phyloP scores from a whole-genome alignment of 2,113 vertebrate species.

The Bubo scandiacus region DNA sequence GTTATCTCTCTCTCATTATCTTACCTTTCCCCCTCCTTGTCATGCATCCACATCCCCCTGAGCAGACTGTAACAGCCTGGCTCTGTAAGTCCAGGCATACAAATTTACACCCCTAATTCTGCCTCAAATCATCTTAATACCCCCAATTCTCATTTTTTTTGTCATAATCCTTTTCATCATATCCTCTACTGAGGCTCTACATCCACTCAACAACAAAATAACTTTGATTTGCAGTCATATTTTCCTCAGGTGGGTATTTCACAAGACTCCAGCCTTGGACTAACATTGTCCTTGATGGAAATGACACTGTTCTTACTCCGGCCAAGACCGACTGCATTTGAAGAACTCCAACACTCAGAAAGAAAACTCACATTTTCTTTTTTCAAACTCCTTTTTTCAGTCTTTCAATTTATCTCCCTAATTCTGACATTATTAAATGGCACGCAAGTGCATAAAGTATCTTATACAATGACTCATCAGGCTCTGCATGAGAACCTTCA shows the following conservation, averaged over 20 bases:
- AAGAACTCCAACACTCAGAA: background rate
- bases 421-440: background rate
- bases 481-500: background rate
- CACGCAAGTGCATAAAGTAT: background rate
- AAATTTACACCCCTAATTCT: background rate
- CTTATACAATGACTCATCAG: background rate
- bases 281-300: background rate
- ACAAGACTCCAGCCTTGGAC: background rate
- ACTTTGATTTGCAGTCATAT: background rate
- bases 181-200: background rate
- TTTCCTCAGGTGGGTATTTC: background rate
- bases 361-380: background rate
- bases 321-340: background rate
- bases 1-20: background rate
- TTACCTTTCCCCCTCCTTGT: background rate
- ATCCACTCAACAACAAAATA: background rate
- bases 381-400: background rate
- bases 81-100: background rate
- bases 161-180: background rate
- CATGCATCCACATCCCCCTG: background rate
- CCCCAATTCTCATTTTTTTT: background rate
- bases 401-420: background rate
- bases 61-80: background rate
- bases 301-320: background rate
- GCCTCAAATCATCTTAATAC: constrained; percentile 8